Evolutionary conservation across 2,113 vertebrate genomes (phyloP).

Genomic region (Paradoxurus hermaphroditus): DNA sequence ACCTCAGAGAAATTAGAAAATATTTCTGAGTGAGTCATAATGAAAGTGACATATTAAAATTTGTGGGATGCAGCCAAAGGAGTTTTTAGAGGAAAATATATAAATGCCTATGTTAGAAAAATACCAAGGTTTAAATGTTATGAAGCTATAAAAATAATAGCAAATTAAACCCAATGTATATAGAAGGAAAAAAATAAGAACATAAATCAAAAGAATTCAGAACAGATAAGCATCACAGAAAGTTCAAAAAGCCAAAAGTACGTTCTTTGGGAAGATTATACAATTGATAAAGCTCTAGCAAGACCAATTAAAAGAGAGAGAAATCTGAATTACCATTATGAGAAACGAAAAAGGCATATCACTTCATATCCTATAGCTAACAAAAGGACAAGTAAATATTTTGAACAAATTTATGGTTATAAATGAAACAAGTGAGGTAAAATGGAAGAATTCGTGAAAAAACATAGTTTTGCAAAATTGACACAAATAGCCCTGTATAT

Average conservation of each 20-base stretch:
- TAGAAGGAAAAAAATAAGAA: background rate
- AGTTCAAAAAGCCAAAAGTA: background rate
- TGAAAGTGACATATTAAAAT: slow-evolving; percentile 26
- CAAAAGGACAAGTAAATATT: background rate
- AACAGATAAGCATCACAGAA: background rate
- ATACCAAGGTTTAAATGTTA: background rate
- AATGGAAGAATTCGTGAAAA: background rate
- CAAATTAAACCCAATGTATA: background rate
- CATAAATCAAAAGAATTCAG: background rate
- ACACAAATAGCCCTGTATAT: background rate
- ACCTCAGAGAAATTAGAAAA: background rate
- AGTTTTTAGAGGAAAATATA: background rate
- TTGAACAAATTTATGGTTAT: background rate
- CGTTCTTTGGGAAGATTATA: background rate
- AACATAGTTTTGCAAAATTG: background rate
- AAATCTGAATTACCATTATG: background rate
- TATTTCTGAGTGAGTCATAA: background rate
- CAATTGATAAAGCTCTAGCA: background rate
- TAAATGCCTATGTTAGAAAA: background rate
- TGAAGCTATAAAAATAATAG: background rate
- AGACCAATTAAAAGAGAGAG: background rate
- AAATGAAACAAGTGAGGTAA: background rate
- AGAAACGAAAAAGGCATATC: background rate
- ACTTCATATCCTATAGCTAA: background rate
- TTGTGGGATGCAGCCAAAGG: background rate